Evolutionary conservation across 1,140 invertebrate genomes (phyloP).

Genomic region (Amphibalanus amphitrite): DNA sequence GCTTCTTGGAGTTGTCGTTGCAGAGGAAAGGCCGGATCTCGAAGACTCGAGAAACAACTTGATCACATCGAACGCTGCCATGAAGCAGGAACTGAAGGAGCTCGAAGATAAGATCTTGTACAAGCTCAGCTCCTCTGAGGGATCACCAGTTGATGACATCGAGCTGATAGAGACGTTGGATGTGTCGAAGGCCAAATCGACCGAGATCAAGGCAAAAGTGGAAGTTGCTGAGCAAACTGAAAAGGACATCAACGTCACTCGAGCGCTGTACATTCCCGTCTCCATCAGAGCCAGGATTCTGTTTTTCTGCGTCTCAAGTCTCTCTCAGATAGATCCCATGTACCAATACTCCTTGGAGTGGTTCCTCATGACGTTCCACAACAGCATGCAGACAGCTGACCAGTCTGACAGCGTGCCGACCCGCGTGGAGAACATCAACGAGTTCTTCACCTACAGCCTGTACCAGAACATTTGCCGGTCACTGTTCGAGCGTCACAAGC

Average conservation of each 20-base stretch:
- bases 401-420: background rate
- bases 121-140: conserved; percentile 41
- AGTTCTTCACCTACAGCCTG: conserved; percentile 64
- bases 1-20: conserved; percentile 75
- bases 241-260: conserved; percentile 52
- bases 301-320: conserved; percentile 35
- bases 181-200: conserved; percentile 37
- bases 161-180: conserved; percentile 47
- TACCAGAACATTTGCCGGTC: conserved; percentile 83
- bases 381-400: background rate
- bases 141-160: conserved; percentile 47
- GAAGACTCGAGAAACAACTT: conserved; percentile 85
- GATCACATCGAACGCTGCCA: conserved; percentile 73
- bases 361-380: conserved; percentile 70
- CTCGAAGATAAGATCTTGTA: conserved; percentile 86
- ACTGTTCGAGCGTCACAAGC: conserved; percentile 76
- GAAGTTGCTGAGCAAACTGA: conserved; percentile 60
- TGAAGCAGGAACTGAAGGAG: conserved; percentile 72
- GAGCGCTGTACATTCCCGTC: conserved; percentile 33
- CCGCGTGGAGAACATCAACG: background rate
- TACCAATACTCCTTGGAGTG: conserved; percentile 44
- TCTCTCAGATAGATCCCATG: conserved; percentile 38
- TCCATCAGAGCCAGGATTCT: conserved; percentile 33
- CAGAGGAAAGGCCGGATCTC: conserved; percentile 67
- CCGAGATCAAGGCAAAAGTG: conserved; percentile 38